phyloP scores from a whole-genome alignment of 2,888 invertebrate species.

The Criorhina ranunculi region DNA sequence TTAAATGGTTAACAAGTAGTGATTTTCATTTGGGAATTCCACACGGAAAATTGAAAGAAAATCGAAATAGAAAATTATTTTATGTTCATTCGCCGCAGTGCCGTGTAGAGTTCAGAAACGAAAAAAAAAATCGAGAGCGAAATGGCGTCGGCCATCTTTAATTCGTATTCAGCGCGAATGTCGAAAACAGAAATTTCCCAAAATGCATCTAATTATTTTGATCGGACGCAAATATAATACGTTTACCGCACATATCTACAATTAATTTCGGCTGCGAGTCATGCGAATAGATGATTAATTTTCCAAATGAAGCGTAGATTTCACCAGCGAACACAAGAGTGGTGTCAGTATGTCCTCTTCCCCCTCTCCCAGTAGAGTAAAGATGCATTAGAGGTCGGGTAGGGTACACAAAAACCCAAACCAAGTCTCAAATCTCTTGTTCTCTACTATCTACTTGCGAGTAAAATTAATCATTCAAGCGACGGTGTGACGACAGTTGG shows the following conservation, averaged over 20 bases:
- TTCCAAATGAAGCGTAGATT: conserved; percentile 56
- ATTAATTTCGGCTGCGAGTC: conserved; percentile 48
- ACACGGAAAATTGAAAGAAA: conserved; percentile 16
- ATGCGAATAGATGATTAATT: conserved; percentile 53
- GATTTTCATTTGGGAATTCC: conserved; percentile 55
- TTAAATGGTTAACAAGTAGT: conserved; percentile 72
- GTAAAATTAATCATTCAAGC: conserved; percentile 73
- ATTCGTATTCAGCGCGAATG: conserved; percentile 66
- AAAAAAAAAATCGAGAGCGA: conserved; percentile 24
- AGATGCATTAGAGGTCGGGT: conserved; percentile 5
- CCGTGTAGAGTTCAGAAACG: conserved; percentile 55
- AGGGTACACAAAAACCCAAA: conserved; percentile 36
- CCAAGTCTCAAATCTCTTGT: conserved; percentile 55
- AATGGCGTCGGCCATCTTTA: conserved; percentile 64
- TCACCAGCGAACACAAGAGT: conserved; percentile 52
- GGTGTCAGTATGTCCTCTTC: conserved; percentile 47
- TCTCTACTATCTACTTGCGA: conserved; percentile 50
- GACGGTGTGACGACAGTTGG: conserved; percentile 74
- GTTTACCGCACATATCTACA: conserved; percentile 13
- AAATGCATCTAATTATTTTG: conserved; percentile 33
- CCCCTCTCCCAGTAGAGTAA: conserved; percentile 57
- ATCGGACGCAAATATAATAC: conserved; percentile 32
- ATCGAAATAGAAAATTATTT: conserved; percentile 24
- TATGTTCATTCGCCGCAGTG: conserved; percentile 54
- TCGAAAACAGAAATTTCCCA: conserved; percentile 43